These are phyloP conservation scores for Cydia strobilella DNA, from an alignment of 1,140 invertebrate genomes.

Conservation along the genomic window DNA sequence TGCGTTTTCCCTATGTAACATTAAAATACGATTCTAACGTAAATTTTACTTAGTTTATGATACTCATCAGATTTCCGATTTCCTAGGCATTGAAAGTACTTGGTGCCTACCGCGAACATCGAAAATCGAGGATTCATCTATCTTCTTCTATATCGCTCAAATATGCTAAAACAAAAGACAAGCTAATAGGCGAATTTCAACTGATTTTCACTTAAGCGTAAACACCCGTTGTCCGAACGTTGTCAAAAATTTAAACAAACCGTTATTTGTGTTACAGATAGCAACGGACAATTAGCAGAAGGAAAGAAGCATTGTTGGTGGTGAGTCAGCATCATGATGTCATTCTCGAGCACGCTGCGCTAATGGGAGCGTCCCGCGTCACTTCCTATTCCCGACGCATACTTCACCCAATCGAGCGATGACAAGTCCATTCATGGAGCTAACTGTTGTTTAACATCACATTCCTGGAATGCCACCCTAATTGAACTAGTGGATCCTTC, in stretches of 20 bases:
- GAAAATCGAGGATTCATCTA: no score
- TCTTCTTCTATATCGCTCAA: no score
- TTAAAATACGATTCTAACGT: no score
- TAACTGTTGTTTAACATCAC: conserved; percentile 53
- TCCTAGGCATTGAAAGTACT: no score
- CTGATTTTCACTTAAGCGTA: background rate
- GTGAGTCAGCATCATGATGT: conserved; percentile 76
- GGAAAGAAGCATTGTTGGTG: conserved; percentile 41
- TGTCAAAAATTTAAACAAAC: conserved; percentile 17
- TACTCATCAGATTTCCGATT: no score
- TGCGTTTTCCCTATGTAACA: background rate
- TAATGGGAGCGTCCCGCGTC: conserved; percentile 71
- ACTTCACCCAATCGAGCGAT: conserved; percentile 74
- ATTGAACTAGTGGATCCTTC: conserved; percentile 36
- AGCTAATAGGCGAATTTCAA: background rate
- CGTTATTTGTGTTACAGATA: conserved; percentile 52
- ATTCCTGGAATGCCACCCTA: conserved; percentile 48
- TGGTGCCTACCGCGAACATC: no score
- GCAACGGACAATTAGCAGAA: conserved; percentile 42
- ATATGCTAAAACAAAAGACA: background rate
- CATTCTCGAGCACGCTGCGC: conserved; percentile 51
- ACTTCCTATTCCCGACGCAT: conserved; percentile 70
- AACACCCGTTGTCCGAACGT: background rate
- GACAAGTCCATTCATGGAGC: conserved; percentile 73
- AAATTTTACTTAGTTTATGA: no score